Base-by-base conservation (phyloP, 2,797 vertebrate genomes). In the Podargus strigoides region DNA sequence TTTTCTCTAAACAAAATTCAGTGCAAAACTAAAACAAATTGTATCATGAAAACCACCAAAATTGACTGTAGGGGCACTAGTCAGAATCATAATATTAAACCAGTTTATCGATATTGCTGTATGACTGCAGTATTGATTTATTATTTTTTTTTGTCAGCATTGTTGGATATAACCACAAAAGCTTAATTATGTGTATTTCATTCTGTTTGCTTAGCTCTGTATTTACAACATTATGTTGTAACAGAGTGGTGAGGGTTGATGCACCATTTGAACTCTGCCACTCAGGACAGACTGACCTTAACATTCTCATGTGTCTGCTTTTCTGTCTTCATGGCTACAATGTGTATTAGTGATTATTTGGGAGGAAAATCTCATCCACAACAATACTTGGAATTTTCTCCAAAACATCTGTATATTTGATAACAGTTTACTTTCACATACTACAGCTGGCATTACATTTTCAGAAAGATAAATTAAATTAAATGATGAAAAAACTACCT, bases 1-100 rank as follows among this genome's bases (percentile, higher is more conserved):
- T 87, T 94, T 89, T 60, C 20, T 92, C n/a, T 89, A 89, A 96
- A 93, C 67, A 93, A 86, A 93, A 75, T 41, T 53, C 55, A 82
- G 19, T 50, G 10, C 0, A 0, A 90, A 81, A 88, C 9, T 22
- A 50, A 81, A 84, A 85, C 53, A 78, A 70, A 34, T 22, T 52
- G 20, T 63, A 26, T 82, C 53, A 70, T 59, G 58, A 59, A 93
- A 91, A 68, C 41, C 50, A 52, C 39, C 84, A 39, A 89, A 82
- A 67, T 62, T 72, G 21, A 37, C 50, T 86, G 91, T 7, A 72
- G 44, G 39, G 44, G 50, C 41, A 11, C 23, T 58, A 62, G 44
- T 67, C 52, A 72, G 44, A 59, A 20, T 47, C 4, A 1, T 69
- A 79, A 42, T 80, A 83, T 67, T 82, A 85, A 85, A 92, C 18